Evolutionary conservation across 2,113 vertebrate genomes (phyloP).

Genomic region (Marmota flaviventris): DNA sequence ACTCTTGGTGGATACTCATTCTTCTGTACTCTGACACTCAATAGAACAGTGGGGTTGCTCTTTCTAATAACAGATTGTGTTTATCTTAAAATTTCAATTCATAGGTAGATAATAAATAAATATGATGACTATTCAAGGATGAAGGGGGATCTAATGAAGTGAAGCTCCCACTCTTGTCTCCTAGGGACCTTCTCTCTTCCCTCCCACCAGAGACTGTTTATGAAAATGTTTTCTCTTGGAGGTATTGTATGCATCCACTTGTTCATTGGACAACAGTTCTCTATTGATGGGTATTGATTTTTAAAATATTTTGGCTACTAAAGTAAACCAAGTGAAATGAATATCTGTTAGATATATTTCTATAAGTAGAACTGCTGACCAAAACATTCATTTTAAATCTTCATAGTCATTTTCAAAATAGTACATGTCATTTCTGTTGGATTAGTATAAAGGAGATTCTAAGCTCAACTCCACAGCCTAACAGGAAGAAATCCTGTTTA

Average conservation of each 20-base stretch:
- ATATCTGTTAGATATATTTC: background rate
- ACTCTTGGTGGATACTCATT: background rate
- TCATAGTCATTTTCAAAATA: background rate
- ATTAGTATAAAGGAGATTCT: background rate
- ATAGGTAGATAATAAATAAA: background rate
- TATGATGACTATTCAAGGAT: background rate
- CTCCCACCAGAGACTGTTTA: background rate
- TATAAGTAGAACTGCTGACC: conserved; percentile 3
- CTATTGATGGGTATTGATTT: background rate
- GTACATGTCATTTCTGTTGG: background rate
- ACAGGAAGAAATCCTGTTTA: background rate
- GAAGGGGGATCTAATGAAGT: background rate
- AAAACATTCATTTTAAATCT: conserved; percentile 33
- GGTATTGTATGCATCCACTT: background rate
- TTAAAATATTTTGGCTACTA: background rate
- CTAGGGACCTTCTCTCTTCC: background rate
- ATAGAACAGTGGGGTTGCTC: background rate
- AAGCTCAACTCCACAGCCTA: background rate
- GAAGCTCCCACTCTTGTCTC: background rate
- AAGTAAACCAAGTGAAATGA: background rate
- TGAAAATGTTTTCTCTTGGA: background rate
- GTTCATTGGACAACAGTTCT: background rate
- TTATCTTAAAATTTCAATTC: background rate
- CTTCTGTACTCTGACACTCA: background rate
- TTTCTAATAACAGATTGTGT: background rate